Conservation (phyloP, 2,888 invertebrate species). For the Torymus aiolomorphi region DNA sequence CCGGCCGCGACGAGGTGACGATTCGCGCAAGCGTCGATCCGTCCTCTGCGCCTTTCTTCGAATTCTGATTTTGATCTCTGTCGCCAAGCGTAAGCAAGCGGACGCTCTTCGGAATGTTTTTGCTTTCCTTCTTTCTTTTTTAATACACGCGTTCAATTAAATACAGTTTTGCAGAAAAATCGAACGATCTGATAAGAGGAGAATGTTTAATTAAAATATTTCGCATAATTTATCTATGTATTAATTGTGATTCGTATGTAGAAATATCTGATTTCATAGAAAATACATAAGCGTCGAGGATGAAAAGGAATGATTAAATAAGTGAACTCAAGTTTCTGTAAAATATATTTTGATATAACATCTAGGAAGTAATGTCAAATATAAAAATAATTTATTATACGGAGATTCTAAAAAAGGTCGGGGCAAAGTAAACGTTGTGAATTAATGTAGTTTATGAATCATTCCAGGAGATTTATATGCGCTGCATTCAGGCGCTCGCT, state of each 20-base stretch:
- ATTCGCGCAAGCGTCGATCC: constrained; percentile 38
- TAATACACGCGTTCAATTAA: no score
- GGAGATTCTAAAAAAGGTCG: not conserved
- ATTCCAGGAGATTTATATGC: constrained; percentile 21
- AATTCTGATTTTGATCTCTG: not conserved
- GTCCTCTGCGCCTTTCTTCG: not conserved
- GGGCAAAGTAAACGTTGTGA: constrained; percentile 17
- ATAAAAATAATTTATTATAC: constrained; percentile 28
- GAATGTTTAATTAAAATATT: no score
- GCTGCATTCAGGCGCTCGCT: not conserved
- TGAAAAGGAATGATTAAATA: not conserved
- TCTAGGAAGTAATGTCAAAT: not conserved
- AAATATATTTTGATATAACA: constrained; percentile 22
- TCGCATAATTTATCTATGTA: no score
- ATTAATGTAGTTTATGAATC: constrained; percentile 29
- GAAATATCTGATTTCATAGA: no score
- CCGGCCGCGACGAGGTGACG: constrained; percentile 54
- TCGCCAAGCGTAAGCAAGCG: no score
- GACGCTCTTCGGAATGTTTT: no score
- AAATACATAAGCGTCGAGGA: not conserved
- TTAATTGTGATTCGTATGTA: no score
- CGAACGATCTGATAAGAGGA: no score
- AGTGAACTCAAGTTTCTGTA: not conserved
- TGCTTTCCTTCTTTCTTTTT: no score
- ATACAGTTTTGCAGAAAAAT: no score